Percentiles rank a stretch among this genome's conserved stretches.
These are phyloP conservation scores for Falco columbarius DNA, from an alignment of 2,797 vertebrate genomes.

Conservation along the genomic window DNA sequence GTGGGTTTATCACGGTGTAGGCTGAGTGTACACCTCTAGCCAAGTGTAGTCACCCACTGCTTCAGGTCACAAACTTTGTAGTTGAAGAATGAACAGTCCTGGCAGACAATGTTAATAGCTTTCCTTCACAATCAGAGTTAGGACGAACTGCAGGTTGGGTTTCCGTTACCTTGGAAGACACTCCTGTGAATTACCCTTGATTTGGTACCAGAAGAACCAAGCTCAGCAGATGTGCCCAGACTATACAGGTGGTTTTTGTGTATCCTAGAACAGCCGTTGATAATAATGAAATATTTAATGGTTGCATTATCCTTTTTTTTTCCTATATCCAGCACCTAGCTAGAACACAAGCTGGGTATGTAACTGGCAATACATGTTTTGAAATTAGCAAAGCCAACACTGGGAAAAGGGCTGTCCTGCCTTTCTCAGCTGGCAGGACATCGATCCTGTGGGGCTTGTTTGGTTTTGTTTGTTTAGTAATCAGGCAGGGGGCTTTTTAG, in stretches of 20 bases:
- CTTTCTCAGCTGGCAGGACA: background rate
- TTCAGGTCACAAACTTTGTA: background rate
- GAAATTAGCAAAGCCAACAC: background rate
- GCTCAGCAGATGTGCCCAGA: background rate
- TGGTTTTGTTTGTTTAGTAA: constrained; percentile 28
- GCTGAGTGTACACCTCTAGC: background rate
- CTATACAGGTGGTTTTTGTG: background rate
- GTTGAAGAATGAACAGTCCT: background rate
- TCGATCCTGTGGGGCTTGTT: background rate
- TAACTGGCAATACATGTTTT: background rate
- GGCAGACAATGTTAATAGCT: background rate
- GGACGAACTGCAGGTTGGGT: background rate
- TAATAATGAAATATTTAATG: background rate
- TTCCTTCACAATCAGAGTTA: background rate
- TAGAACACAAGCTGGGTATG: background rate
- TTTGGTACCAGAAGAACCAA: background rate
- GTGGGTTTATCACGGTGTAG: fast-evolving
- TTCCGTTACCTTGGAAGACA: background rate
- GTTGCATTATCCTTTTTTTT: background rate
- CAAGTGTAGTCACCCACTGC: background rate
- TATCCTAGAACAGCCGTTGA: background rate
- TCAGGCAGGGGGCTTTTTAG: background rate
- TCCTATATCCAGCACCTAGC: background rate
- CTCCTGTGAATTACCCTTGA: background rate
- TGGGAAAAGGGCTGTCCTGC: background rate